Conservation (phyloP, 2,888 invertebrate species). For the Caenorhabditis sp. region DNA sequence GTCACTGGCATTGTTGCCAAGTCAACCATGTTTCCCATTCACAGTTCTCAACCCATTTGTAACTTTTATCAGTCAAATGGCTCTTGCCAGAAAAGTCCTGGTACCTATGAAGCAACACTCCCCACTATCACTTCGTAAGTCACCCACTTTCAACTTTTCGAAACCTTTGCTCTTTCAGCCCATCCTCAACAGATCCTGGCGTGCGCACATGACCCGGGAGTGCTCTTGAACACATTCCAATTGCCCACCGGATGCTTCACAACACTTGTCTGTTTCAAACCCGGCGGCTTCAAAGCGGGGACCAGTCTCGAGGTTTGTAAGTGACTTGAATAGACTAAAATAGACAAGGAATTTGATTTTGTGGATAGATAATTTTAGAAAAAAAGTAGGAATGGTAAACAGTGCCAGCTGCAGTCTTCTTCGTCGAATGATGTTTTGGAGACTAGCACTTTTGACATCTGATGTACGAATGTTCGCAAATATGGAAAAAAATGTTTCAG, state of each 20-base stretch:
- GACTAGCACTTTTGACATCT: no score
- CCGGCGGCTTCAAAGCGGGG: conserved; percentile 59
- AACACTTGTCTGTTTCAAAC: conserved; percentile 57
- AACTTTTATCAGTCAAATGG: conserved; percentile 33
- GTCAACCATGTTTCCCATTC: conserved; percentile 13
- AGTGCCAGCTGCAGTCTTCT: not conserved
- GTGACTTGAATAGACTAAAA: not conserved
- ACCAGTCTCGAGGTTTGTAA: conserved; percentile 51
- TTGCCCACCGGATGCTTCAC: conserved; percentile 63
- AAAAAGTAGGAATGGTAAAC: not conserved
- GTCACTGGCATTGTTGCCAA: no score
- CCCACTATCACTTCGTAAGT: conserved; percentile 36
- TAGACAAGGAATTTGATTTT: no score
- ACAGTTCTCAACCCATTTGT: conserved; percentile 24
- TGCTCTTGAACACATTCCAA: conserved; percentile 62
- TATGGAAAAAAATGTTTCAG: no score
- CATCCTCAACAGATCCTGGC: conserved; percentile 58
- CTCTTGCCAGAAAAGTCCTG: conserved; percentile 16
- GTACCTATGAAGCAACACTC: conserved; percentile 55
- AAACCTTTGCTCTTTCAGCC: conserved; percentile 29
- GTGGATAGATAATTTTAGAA: not conserved
- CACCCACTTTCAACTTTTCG: not conserved
- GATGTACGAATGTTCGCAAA: no score
- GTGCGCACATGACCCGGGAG: conserved; percentile 53
- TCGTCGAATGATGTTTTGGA: not conserved